phyloP scores from a whole-genome alignment of 2,797 vertebrate species.

The Myotis pilosus region DNA sequence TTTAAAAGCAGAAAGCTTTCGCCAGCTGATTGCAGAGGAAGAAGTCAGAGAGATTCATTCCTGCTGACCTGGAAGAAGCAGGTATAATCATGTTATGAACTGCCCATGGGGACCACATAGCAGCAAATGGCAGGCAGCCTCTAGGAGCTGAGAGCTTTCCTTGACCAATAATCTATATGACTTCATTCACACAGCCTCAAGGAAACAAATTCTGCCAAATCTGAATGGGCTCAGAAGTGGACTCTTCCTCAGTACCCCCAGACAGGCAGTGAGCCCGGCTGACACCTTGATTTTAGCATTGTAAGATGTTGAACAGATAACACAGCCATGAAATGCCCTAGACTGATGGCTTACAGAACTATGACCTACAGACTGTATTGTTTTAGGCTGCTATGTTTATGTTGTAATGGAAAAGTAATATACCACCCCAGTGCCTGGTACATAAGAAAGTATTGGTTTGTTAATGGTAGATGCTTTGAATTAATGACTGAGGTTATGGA shows the following conservation, averaged over 20 bases:
- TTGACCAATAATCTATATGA: background rate
- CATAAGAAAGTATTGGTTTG: background rate
- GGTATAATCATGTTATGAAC: background rate
- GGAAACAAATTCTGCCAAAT: background rate
- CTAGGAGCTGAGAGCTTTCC: background rate
- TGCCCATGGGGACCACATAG: too few species aligned
- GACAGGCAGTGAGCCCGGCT: background rate
- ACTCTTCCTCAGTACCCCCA: background rate
- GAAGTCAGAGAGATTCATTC: background rate
- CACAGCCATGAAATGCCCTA: background rate
- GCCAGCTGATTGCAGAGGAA: background rate
- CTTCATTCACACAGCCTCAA: background rate
- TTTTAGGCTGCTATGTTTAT: background rate
- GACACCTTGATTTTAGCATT: background rate
- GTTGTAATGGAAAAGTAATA: background rate
- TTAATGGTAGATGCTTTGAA: background rate
- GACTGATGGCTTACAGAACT: background rate
- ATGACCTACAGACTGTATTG: background rate
- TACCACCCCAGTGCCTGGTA: background rate
- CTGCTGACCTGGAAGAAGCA: background rate
- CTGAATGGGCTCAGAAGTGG: background rate
- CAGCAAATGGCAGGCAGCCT: background rate
- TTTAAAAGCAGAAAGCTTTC: constrained; percentile 1
- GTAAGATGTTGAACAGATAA: background rate
- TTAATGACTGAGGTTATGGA: background rate